Percentiles rank a stretch among this genome's conserved stretches.
Conservation (phyloP, 2,797 vertebrate genomes). For the Pelochelys cantorii region DNA sequence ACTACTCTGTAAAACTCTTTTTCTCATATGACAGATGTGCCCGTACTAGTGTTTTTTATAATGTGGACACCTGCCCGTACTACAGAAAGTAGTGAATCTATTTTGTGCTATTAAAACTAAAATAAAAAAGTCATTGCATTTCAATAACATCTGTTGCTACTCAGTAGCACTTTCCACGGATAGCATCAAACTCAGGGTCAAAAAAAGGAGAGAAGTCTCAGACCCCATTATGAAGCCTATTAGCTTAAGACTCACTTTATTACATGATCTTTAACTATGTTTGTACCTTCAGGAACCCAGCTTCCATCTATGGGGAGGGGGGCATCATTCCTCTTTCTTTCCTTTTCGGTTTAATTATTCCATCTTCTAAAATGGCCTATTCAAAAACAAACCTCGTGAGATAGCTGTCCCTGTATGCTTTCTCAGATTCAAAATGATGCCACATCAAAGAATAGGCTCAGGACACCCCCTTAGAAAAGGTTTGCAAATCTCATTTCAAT, state of each 20-base stretch:
- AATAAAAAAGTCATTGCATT: background rate
- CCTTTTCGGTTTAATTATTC: background rate
- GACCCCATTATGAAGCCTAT: background rate
- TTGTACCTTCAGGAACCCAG: background rate
- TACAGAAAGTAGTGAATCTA: conserved; percentile 20
- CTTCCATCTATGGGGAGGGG: background rate
- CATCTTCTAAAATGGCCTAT: background rate
- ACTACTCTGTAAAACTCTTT: background rate
- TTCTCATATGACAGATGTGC: background rate
- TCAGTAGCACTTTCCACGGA: background rate
- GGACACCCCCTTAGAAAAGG: background rate
- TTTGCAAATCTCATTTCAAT: background rate
- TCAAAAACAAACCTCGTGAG: background rate
- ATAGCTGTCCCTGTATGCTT: background rate
- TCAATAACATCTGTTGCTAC: conserved; percentile 22
- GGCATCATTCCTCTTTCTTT: background rate
- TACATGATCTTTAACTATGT: background rate
- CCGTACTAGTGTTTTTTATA: background rate
- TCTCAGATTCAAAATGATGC: background rate
- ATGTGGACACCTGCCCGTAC: background rate
- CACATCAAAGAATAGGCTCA: background rate
- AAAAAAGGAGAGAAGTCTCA: background rate
- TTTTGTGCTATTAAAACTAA: background rate
- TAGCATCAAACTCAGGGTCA: background rate
- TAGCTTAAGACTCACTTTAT: background rate